A percentile compares a stretch with the other conserved stretches of the same genome.
These are phyloP conservation scores for Acrossocheilus fasciatus DNA, from an alignment of 2,797 vertebrate species.

Conservation along the genomic window DNA sequence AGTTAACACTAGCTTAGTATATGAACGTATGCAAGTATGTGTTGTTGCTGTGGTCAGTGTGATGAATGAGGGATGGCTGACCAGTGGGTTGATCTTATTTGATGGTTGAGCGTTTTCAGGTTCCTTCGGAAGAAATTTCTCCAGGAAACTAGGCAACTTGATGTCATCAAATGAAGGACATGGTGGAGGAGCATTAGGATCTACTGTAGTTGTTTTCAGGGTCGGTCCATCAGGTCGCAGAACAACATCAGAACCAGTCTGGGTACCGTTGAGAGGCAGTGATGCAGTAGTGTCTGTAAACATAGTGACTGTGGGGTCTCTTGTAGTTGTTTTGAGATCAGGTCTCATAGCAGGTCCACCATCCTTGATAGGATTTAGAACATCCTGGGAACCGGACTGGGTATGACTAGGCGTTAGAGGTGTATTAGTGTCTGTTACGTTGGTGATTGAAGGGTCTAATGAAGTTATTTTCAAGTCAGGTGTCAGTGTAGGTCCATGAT, in stretches of 20 bases:
- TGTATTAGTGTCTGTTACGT: background rate
- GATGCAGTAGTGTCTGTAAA: background rate
- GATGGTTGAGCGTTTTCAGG: slow-evolving; percentile 63
- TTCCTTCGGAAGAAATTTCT: slow-evolving; percentile 82
- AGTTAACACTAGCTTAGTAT: background rate
- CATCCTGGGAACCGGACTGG: background rate
- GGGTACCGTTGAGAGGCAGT: background rate
- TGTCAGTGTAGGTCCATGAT: background rate
- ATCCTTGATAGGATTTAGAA: background rate
- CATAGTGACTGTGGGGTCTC: background rate
- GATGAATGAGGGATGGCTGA: slow-evolving; percentile 60
- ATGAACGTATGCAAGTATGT: background rate
- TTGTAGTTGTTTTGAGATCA: background rate
- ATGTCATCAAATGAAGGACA: slow-evolving; percentile 79
- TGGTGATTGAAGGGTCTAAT: background rate
- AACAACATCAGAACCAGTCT: background rate
- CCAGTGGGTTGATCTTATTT: slow-evolving; percentile 67
- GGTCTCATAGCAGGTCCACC: background rate
- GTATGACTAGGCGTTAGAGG: background rate
- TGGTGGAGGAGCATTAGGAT: slow-evolving; percentile 73
- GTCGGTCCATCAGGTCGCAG: background rate
- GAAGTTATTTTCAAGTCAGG: background rate
- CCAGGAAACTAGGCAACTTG: slow-evolving; percentile 82
- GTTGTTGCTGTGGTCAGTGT: background rate
- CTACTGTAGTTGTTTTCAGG: slow-evolving; percentile 36